phyloP scores from a whole-genome alignment of 2,888 invertebrate genomes.

The Harpalus rubripes region DNA sequence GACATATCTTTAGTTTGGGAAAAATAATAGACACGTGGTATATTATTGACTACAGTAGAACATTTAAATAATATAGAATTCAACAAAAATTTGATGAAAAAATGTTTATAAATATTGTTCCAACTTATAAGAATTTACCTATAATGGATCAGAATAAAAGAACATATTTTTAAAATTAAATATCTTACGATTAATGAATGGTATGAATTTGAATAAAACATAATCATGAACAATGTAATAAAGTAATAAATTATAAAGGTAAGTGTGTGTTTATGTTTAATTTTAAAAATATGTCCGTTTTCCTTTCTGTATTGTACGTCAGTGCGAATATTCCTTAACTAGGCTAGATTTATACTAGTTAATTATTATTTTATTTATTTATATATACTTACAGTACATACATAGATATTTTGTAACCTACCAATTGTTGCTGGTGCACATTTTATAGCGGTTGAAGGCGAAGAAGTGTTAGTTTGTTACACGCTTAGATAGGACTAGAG shows the following conservation, averaged over 20 bases:
- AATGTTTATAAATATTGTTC: neutral
- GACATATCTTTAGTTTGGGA: too few species aligned
- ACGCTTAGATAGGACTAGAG: neutral
- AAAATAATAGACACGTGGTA: too few species aligned
- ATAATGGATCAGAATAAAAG: neutral
- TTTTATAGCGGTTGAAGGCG: constrained; percentile 20
- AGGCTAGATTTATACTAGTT: constrained; percentile 24
- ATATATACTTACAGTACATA: constrained; percentile 30
- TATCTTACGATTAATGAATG: neutral
- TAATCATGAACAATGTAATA: too few species aligned
- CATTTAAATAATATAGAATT: neutral
- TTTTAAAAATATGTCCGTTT: neutral
- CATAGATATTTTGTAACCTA: constrained; percentile 45
- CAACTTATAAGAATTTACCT: constrained; percentile 2
- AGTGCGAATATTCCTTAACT: constrained; percentile 23
- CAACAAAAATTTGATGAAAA: neutral
- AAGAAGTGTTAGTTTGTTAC: neutral
- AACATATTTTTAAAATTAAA: neutral
- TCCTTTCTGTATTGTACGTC: neutral
- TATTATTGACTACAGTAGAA: neutral
- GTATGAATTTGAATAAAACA: too few species aligned
- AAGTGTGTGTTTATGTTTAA: neutral
- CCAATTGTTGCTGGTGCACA: constrained; percentile 57
- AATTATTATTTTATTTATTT: constrained; percentile 53
- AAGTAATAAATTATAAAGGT: too few species aligned